Conservation (phyloP, 2,797 vertebrate species). For the Streptopelia turtur region DNA sequence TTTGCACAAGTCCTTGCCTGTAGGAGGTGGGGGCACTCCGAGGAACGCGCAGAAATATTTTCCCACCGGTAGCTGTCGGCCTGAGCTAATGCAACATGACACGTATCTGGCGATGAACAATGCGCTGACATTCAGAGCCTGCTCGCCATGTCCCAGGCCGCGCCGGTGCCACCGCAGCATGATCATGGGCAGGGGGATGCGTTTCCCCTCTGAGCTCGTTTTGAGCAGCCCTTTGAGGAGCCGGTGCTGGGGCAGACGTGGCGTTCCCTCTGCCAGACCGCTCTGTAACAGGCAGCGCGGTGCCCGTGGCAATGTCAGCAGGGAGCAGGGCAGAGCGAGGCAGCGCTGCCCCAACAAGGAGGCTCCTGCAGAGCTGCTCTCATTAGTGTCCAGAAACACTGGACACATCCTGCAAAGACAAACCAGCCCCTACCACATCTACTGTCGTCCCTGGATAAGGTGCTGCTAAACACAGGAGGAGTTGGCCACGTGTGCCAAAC, state of each 20-base stretch:
- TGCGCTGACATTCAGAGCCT: conserved; percentile 47
- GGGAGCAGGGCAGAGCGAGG: neutral
- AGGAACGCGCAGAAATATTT: conserved; percentile 32
- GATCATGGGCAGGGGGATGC: neutral
- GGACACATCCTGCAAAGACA: neutral
- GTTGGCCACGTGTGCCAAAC: neutral
- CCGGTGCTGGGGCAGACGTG: neutral
- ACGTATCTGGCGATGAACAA: conserved; percentile 1
- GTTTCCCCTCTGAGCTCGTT: neutral
- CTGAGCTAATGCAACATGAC: conserved; percentile 64
- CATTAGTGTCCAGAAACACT: neutral
- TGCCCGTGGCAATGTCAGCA: neutral
- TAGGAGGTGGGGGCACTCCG: conserved; percentile 17
- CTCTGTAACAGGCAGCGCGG: neutral
- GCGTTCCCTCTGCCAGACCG: neutral
- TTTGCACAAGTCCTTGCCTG: conserved; percentile 45
- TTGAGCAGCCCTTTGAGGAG: neutral
- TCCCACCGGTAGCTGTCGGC: conserved; percentile 50
- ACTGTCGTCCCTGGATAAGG: neutral
- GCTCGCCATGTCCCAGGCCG: neutral
- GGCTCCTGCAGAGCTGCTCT: neutral
- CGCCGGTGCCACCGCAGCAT: neutral
- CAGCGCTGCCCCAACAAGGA: neutral
- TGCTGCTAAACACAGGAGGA: neutral
- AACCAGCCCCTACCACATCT: neutral